Evolutionary conservation across 2,888 invertebrate genomes (phyloP).

Genomic region (Caenorhabditis wallacei): DNA sequence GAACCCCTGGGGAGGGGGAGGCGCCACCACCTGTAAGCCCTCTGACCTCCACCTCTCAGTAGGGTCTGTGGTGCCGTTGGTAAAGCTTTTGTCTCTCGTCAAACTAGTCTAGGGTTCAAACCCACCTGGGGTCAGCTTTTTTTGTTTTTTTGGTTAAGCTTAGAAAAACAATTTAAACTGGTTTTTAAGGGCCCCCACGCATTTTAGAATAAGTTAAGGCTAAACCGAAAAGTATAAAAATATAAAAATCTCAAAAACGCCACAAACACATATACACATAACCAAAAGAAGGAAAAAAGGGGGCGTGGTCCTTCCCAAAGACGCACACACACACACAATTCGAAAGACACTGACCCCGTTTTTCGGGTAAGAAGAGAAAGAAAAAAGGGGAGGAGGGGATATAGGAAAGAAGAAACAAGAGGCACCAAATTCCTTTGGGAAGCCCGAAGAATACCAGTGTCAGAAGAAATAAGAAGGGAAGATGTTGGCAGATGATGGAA

Average conservation of each 20-base stretch:
- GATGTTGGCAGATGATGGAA: constrained; percentile 44
- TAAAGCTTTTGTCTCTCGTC: neutral
- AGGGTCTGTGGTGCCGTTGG: neutral
- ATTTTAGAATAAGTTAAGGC: neutral
- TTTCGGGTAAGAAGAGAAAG: neutral
- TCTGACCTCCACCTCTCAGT: too few relatives aligned
- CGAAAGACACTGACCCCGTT: constrained; percentile 15
- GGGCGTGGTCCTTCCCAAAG: constrained; percentile 32
- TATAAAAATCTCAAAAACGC: too few relatives aligned
- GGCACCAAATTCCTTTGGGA: constrained; percentile 51
- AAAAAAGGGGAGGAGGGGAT: constrained; percentile 4
- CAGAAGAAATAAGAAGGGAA: neutral
- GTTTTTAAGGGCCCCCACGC: neutral
- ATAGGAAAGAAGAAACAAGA: constrained; percentile 42
- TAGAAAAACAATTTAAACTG: neutral
- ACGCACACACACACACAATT: constrained; percentile 4
- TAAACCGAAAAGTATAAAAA: neutral
- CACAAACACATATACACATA: too few relatives aligned
- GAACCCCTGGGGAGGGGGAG: too few relatives aligned
- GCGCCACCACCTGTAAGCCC: too few relatives aligned
- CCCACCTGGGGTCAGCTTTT: neutral
- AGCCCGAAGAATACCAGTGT: constrained; percentile 10
- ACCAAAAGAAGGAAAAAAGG: constrained; percentile 17
- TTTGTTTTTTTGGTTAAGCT: neutral
- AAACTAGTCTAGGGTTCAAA: neutral